Percentiles rank a stretch among this genome's conserved stretches.
Conservation (phyloP, 2,113 vertebrate species). For the Platichthys stellatus region DNA sequence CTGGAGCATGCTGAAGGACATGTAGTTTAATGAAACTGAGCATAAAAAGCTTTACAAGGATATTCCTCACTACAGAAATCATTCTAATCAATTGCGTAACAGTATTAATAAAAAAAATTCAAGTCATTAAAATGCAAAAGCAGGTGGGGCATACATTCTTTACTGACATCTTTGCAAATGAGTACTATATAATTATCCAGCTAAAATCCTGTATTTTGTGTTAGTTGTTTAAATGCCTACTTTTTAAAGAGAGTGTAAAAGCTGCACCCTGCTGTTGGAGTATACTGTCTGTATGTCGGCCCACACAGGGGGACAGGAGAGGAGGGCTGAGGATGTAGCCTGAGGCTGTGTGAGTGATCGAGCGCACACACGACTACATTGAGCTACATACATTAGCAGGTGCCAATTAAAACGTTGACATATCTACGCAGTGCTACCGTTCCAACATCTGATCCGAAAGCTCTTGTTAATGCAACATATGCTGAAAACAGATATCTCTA, state of each 20-base stretch:
- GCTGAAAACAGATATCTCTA: constrained; percentile 21
- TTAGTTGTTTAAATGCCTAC: not conserved
- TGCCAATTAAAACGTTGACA: constrained; percentile 51
- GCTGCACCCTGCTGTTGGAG: constrained; percentile 9
- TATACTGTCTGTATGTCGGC: not conserved
- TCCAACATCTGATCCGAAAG: constrained; percentile 39
- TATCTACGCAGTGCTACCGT: constrained; percentile 8
- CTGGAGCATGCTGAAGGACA: not conserved
- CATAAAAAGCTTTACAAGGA: not conserved
- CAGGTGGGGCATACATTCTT: too few relatives aligned
- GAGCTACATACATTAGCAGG: constrained; percentile 35
- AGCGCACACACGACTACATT: constrained; percentile 29
- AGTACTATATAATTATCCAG: too few relatives aligned
- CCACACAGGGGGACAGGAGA: not conserved
- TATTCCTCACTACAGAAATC: too few relatives aligned
- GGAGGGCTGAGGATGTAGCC: constrained; percentile 20
- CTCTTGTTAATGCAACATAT: constrained; percentile 38
- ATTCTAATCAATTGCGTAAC: not conserved
- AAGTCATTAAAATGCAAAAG: not conserved
- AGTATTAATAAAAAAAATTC: too few relatives aligned
- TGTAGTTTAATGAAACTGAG: not conserved
- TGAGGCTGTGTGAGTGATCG: constrained; percentile 13
- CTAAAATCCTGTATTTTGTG: not conserved
- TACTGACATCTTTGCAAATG: not conserved
- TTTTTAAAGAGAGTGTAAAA: not conserved